Conservation (phyloP, 1,140 invertebrate genomes). For the Artemia franciscana region DNA sequence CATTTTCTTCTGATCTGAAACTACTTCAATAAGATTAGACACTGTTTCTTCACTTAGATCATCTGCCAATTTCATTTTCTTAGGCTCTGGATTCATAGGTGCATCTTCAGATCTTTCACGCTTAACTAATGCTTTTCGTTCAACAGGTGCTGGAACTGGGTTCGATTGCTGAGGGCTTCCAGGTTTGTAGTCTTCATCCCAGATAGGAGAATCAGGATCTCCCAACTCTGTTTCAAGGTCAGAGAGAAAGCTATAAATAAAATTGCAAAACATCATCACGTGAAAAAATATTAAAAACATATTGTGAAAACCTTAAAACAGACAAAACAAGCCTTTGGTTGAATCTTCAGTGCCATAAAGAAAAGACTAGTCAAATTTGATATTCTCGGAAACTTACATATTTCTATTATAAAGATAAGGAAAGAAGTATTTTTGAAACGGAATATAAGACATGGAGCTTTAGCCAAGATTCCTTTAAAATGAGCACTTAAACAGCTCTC, state of each 20-base stretch:
- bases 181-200: constrained; percentile 69
- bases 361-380: too few species aligned
- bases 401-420: too few species aligned
- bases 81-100: constrained; percentile 23
- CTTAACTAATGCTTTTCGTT: not conserved
- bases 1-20: constrained; percentile 48
- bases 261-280: too few species aligned
- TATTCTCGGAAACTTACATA: too few species aligned
- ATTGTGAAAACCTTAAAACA: too few species aligned
- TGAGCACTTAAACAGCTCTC: too few species aligned
- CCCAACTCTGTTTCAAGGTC: constrained; percentile 69
- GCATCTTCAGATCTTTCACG: constrained; percentile 8
- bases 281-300: too few species aligned
- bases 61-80: constrained; percentile 6
- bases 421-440: too few species aligned
- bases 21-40: constrained; percentile 44
- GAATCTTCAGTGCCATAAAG: too few species aligned
- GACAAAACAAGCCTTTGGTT: too few species aligned
- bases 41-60: constrained; percentile 36
- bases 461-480: too few species aligned
- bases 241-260: constrained; percentile 63
- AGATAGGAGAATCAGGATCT: constrained; percentile 62
- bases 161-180: constrained; percentile 32
- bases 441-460: too few species aligned
- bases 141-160: not conserved